Evolutionary conservation across 1,140 invertebrate genomes (phyloP).

Genomic region (Drosophila nigrodunni): DNA sequence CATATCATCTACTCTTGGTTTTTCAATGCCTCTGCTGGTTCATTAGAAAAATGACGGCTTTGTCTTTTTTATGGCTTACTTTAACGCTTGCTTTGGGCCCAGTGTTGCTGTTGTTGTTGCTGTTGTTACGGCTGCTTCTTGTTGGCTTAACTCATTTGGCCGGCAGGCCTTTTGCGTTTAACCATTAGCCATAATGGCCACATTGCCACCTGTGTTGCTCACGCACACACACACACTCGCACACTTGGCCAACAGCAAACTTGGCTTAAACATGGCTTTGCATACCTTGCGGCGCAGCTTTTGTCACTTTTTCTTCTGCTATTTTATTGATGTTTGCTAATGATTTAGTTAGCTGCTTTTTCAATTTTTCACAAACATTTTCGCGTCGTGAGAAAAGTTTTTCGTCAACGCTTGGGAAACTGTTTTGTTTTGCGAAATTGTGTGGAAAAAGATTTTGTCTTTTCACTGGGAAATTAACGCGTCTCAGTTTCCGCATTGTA

Average conservation of each 20-base stretch:
- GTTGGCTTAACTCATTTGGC: constrained; percentile 80
- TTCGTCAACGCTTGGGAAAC: constrained; percentile 1
- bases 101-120: constrained; percentile 34
- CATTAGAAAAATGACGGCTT: constrained; percentile 83
- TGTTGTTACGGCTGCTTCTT: constrained; percentile 47
- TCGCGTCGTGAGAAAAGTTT: constrained; percentile 58
- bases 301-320: constrained; percentile 4
- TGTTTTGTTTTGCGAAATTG: too few species aligned
- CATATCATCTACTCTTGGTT: constrained; percentile 22
- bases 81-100: constrained; percentile 69
- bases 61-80: constrained; percentile 83
- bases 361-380: constrained; percentile 57
- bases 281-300: constrained; percentile 65
- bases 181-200: constrained; percentile 81
- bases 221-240: constrained; percentile 39
- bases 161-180: constrained; percentile 59
- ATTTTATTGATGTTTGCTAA: constrained; percentile 60
- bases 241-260: constrained; percentile 5
- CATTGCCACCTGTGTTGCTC: constrained; percentile 78
- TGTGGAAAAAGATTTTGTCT: constrained; percentile 15
- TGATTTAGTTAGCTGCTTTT: constrained; percentile 47
- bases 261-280: constrained; percentile 39
- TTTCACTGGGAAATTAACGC: constrained; percentile 49
- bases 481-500: constrained; percentile 43
- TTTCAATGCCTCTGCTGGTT: constrained; percentile 52